These are phyloP conservation scores for Amblyopsis hoosieri DNA, from an alignment of 2,797 vertebrate genomes.

Conservation along the genomic window DNA sequence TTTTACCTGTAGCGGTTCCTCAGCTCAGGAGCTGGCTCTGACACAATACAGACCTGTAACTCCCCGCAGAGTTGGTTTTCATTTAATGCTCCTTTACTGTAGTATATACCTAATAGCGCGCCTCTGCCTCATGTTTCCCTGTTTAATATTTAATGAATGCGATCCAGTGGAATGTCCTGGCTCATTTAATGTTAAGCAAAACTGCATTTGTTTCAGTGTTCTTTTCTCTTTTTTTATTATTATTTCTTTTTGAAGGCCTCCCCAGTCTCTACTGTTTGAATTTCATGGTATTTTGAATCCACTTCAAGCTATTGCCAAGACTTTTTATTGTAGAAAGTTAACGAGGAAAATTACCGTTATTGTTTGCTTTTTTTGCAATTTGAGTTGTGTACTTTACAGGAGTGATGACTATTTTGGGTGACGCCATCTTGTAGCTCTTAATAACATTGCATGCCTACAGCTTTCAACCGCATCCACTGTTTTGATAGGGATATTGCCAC, in stretches of 20 bases:
- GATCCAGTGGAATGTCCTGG: constrained; percentile 30
- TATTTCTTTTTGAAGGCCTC: constrained; percentile 26
- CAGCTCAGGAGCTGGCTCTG: constrained; percentile 56
- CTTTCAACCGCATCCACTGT: constrained; percentile 45
- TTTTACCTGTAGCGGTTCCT: constrained; percentile 40
- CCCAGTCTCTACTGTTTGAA: constrained; percentile 39
- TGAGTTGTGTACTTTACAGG: constrained; percentile 51
- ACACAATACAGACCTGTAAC: constrained; percentile 48
- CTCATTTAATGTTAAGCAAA: constrained; percentile 4
- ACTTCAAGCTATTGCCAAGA: constrained; percentile 42
- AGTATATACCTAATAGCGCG: constrained; percentile 40
- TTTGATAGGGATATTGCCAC: constrained; percentile 58
- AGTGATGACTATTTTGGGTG: constrained; percentile 52
- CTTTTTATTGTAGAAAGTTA: constrained; percentile 26
- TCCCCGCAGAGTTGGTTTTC: constrained; percentile 44
- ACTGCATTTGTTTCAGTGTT: constrained; percentile 31
- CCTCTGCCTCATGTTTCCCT: constrained; percentile 17
- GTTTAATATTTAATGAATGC: constrained; percentile 41
- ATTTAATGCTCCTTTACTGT: constrained; percentile 38
- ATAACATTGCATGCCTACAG: constrained; percentile 48
- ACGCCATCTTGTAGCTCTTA: constrained; percentile 57
- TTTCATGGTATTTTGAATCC: constrained; percentile 46
- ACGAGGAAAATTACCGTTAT: constrained; percentile 50
- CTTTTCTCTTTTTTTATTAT: constrained; percentile 9
- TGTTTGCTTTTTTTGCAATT: constrained; percentile 37